phyloP scores from a whole-genome alignment of 2,888 invertebrate species.

The Lacanobia wlatinum region DNA sequence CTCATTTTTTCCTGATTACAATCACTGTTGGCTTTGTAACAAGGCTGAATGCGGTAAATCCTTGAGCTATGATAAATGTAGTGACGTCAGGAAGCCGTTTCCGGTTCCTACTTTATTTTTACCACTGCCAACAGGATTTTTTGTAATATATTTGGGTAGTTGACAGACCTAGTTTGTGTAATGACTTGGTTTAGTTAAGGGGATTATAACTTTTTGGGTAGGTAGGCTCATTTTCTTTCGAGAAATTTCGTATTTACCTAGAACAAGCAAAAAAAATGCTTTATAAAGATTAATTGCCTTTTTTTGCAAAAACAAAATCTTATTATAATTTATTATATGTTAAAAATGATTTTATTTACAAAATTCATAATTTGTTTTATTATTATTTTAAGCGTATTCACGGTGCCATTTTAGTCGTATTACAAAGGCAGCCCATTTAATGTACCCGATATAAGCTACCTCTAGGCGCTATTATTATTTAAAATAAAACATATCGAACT shows the following conservation, averaged over 20 bases:
- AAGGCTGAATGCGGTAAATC: conserved; percentile 47
- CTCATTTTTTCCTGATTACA: conserved; percentile 61
- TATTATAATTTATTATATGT: too few species aligned
- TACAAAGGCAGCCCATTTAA: too few species aligned
- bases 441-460: too few species aligned
- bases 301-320: not conserved
- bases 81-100: conserved; percentile 40
- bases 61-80: conserved; percentile 57
- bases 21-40: conserved; percentile 57
- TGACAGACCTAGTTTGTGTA: conserved; percentile 17
- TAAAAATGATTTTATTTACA: too few species aligned
- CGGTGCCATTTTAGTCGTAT: too few species aligned
- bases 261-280: too few species aligned
- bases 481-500: too few species aligned
- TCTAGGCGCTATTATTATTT: too few species aligned
- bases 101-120: conserved; percentile 41
- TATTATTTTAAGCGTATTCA: too few species aligned
- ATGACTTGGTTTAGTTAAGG: conserved; percentile 8
- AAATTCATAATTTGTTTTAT: too few species aligned
- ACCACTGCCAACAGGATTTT: conserved; percentile 13
- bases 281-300: too few species aligned
- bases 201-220: not conserved
- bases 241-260: not conserved
- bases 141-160: conserved; percentile 17
- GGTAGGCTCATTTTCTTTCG: not conserved